Conservation (phyloP, 2,888 invertebrate species). For the Tenthredo notha region DNA sequence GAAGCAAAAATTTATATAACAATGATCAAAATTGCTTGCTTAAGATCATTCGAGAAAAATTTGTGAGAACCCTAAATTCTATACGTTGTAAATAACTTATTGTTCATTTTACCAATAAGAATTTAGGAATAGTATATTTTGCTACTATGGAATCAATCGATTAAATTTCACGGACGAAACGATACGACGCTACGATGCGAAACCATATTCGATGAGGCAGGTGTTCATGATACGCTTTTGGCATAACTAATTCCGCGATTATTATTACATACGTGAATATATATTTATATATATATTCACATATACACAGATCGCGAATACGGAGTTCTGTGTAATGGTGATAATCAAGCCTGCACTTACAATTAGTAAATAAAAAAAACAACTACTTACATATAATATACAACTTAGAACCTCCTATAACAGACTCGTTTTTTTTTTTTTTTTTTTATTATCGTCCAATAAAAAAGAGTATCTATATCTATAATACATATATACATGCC, state of each 20-base stretch:
- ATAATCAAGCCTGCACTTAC: neutral
- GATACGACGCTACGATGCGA: neutral
- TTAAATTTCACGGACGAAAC: neutral
- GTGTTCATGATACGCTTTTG: slow-evolving; percentile 29
- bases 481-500: neutral
- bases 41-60: too few species aligned
- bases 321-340: neutral
- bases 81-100: too few species aligned
- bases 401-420: neutral
- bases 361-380: neutral
- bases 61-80: too few species aligned
- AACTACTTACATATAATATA: neutral
- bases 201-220: slow-evolving; percentile 42
- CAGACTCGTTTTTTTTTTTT: too few species aligned
- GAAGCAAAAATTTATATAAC: neutral
- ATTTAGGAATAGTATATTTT: neutral
- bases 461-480: neutral
- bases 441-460: neutral
- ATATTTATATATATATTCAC: neutral
- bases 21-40: too few species aligned
- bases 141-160: neutral
- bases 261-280: neutral
- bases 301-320: neutral
- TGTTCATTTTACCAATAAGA: neutral
- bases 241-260: slow-evolving; percentile 38